Conservation (phyloP, 2,888 invertebrate genomes). For the Erannis defoliaria region DNA sequence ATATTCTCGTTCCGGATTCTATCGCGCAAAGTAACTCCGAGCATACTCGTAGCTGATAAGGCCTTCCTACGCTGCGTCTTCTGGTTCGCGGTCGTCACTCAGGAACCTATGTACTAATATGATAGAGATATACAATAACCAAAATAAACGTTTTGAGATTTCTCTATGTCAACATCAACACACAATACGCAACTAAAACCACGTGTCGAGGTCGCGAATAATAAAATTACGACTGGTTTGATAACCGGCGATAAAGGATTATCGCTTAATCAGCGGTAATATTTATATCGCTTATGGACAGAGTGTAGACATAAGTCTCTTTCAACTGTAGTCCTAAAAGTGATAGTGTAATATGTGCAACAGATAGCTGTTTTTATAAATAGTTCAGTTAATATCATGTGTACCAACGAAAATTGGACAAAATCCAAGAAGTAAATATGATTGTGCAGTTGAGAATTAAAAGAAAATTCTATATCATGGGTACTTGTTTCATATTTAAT, state of each 20-base stretch:
- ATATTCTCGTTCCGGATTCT: too few relatives aligned
- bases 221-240: constrained; percentile 20
- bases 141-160: neutral
- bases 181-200: too few relatives aligned
- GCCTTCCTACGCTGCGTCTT: too few relatives aligned
- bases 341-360: neutral
- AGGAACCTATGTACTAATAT: too few relatives aligned
- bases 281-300: constrained; percentile 9
- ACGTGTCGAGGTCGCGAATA: neutral
- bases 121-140: neutral
- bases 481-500: neutral
- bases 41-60: too few relatives aligned
- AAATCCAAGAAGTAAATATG: constrained; percentile 7
- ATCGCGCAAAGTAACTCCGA: too few relatives aligned
- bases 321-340: neutral
- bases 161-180: neutral
- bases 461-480: constrained; percentile 9
- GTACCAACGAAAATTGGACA: constrained; percentile 3
- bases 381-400: constrained; percentile 4
- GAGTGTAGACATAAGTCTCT: constrained; percentile 5
- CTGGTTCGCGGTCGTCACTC: too few relatives aligned
- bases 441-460: constrained; percentile 16
- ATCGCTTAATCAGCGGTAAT: neutral
- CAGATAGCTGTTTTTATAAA: neutral
- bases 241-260: constrained; percentile 27